Evolutionary conservation across 2,797 vertebrate genomes (phyloP).

Genomic region (Gobio occitaniae): DNA sequence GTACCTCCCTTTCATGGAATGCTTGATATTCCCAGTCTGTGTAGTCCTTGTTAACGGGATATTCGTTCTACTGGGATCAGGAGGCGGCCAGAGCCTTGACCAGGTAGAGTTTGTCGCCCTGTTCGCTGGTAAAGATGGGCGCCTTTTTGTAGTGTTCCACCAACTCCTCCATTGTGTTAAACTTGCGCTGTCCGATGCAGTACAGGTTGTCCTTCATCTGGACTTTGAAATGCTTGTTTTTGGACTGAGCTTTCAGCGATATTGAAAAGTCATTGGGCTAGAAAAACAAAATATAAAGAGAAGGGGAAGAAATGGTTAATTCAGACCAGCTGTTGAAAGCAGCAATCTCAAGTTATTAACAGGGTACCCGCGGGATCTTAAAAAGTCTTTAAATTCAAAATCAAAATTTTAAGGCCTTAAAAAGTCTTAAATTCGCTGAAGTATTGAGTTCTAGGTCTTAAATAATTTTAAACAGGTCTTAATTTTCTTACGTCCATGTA

Average conservation of each 20-base stretch:
- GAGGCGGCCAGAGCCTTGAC: constrained; percentile 88
- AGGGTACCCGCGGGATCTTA: no score
- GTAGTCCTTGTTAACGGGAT: constrained; percentile 50
- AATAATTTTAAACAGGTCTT: no score
- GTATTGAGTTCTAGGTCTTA: no score
- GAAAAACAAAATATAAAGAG: constrained; percentile 47
- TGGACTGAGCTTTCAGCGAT: constrained; percentile 91
- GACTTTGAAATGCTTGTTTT: constrained; percentile 97
- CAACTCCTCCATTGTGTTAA: constrained; percentile 93
- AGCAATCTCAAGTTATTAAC: neutral
- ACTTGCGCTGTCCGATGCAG: constrained; percentile 94
- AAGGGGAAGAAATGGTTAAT: neutral
- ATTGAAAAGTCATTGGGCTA: constrained; percentile 94
- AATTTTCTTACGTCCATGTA: no score
- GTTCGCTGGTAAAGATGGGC: constrained; percentile 94
- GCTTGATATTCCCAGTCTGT: constrained; percentile 72
- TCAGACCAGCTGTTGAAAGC: neutral
- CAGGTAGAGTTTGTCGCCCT: constrained; percentile 94
- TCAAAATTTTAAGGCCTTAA: no score
- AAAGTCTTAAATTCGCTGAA: no score
- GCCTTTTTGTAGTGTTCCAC: constrained; percentile 97
- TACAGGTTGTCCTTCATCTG: constrained; percentile 90
- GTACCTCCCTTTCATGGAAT: constrained; percentile 72
- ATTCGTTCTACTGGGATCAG: constrained; percentile 71
- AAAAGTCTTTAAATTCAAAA: no score